These are phyloP conservation scores for Aphidius ervi DNA, from an alignment of 1,140 invertebrate genomes.

Conservation along the genomic window DNA sequence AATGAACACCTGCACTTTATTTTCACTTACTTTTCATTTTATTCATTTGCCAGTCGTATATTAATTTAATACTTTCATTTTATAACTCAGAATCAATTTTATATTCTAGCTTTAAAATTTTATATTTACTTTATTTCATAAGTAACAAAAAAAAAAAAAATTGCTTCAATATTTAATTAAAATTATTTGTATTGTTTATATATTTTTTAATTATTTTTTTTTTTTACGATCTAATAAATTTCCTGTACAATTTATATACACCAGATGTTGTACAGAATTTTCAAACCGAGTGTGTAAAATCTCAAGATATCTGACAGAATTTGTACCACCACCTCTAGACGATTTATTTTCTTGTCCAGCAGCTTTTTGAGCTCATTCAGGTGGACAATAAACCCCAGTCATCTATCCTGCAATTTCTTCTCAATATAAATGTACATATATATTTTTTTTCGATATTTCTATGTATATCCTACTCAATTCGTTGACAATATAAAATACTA, in stretches of 20 bases:
- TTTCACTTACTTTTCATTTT: not conserved
- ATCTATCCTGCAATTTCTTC: not conserved
- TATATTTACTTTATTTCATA: no score
- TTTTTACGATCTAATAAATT: slow-evolving; percentile 7
- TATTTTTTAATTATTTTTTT: no score
- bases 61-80: slow-evolving; percentile 1
- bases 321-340: not conserved
- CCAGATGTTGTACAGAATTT: not conserved
- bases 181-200: no score
- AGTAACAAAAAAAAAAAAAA: no score
- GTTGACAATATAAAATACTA: no score
- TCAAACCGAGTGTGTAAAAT: not conserved
- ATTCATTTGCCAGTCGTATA: not conserved
- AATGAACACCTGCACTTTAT: slow-evolving; percentile 10
- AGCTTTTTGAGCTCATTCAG: not conserved
- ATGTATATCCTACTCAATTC: no score
- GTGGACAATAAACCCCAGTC: not conserved
- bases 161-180: no score
- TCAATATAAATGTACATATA: no score
- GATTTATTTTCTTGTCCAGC: slow-evolving; percentile 4
- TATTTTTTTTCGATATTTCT: no score
- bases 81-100: not conserved
- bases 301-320: no score
- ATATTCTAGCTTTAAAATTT: no score
- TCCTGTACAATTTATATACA: slow-evolving; percentile 11